Percentiles rank a stretch among this genome's conserved stretches.
These are phyloP conservation scores for Cyrtonyx montezumae DNA, from an alignment of 2,113 vertebrate species.

Conservation along the genomic window DNA sequence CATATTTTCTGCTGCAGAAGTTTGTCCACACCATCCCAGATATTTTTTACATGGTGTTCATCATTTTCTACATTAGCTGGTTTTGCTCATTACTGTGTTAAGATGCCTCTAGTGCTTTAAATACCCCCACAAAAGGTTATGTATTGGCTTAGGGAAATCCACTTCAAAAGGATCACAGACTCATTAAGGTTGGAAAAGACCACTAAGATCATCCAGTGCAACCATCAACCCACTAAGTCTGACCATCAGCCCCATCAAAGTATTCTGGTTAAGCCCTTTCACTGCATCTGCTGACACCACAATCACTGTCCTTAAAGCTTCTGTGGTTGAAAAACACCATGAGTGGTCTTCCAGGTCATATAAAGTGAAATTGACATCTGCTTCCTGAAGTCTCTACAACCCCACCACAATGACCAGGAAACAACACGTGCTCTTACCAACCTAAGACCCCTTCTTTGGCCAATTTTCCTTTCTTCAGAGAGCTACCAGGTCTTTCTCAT, in stretches of 20 bases:
- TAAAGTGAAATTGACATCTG: not conserved
- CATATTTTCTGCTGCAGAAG: not conserved
- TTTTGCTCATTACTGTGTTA: not conserved
- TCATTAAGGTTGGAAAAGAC: too few species aligned
- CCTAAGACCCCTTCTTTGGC: not conserved
- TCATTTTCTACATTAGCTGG: not conserved
- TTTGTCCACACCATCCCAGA: not conserved
- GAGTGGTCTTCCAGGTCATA: not conserved
- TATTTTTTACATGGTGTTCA: not conserved
- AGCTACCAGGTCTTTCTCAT: not conserved
- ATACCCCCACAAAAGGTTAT: not conserved
- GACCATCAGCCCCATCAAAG: not conserved
- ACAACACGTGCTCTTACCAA: not conserved
- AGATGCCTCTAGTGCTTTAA: not conserved
- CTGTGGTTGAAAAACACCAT: not conserved
- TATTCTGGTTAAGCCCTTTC: not conserved
- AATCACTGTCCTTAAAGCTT: not conserved
- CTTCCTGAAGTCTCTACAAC: not conserved
- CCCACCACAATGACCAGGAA: not conserved
- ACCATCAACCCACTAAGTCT: too few species aligned
- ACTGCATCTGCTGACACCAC: rapidly evolving
- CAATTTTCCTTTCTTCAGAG: not conserved
- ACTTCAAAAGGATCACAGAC: not conserved
- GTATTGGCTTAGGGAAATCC: not conserved
- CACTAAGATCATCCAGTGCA: too few species aligned